Percentiles rank a stretch among this genome's conserved stretches.
phyloP scores from a whole-genome alignment of 2,797 vertebrate species.

The Champsocephalus gunnari region DNA sequence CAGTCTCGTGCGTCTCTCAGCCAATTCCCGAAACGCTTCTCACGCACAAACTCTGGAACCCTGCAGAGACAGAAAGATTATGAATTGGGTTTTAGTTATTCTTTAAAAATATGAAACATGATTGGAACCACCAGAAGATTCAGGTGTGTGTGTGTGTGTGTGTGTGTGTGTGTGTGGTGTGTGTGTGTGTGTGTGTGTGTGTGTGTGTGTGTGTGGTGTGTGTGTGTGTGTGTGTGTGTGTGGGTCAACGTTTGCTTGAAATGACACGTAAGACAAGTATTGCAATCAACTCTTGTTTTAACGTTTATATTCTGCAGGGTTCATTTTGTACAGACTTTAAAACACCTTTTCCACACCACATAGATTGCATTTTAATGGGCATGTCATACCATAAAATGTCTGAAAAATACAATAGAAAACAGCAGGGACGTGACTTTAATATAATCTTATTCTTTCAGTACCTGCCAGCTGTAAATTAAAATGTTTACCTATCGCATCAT shows the following conservation, averaged over 20 bases:
- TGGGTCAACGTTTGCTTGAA: neutral
- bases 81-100: neutral
- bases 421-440: neutral
- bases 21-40: conserved; percentile 99
- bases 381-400: neutral
- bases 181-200: neutral
- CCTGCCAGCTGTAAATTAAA: neutral
- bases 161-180: neutral
- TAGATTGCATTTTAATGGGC: neutral
- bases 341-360: neutral
- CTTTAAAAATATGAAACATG: neutral
- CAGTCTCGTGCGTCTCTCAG: conserved; percentile 95
- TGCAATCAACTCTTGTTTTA: neutral
- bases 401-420: neutral
- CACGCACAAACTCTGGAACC: conserved; percentile 96
- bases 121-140: neutral
- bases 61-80: conserved; percentile 72
- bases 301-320: neutral
- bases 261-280: neutral
- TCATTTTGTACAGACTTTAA: neutral
- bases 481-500: neutral
- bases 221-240: neutral
- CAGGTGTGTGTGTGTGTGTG: neutral
- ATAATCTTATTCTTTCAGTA: neutral
- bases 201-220: neutral